Evolutionary conservation across 2,797 vertebrate species (phyloP), one percentile per base, ranked within the genome.

Genomic region (Cossypha caffra): DNA sequence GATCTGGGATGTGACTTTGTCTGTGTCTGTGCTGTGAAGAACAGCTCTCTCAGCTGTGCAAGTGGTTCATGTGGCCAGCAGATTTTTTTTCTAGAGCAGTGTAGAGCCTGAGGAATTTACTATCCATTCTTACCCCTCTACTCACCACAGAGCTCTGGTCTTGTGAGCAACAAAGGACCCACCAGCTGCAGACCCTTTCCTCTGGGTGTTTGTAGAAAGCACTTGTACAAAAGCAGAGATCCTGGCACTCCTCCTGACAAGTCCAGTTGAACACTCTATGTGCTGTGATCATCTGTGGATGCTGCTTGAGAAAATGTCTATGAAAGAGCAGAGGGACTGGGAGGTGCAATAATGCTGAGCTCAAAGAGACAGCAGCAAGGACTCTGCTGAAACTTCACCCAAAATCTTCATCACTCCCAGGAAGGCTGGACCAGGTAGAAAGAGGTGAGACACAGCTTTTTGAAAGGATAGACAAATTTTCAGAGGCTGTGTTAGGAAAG

Each of bases 221-320:
- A 31, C 23, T 47, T 63, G 24, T 7, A 55, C 20, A 59, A 61
- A 84, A 67, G 0, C 43, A 59, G 68, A 77, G 55, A 26, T 37
- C 6, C 8, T 38, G 13, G 14, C 5, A 4, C 12, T 78, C 62
- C 52, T 75, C 74, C 58, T 75, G 48, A 11, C 5, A 13, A 38
- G 50, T 25, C 62, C 69, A 37, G 21, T 1, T 21, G 31, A 1
- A 1, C 8, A 6, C 18, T 59, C 40, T 43, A 3, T 2, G 25
- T 16, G 3, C 16, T 1, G 1, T 61, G 47, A 14, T 50, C 50
- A 28, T 10, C 14, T 55, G 11, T 29, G 86, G 61, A 35, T 6
- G 24, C n/a, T 21, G 28, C 11, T 45, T 33, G 38, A 78, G 54
- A 47, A 87, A 52, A 50, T 12, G 48, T 3, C 23, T 1, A 1